A percentile compares a stretch with the other conserved stretches of the same genome.
Evolutionary conservation across 2,888 invertebrate genomes (phyloP).

Genomic region (Esperia sulphurella): DNA sequence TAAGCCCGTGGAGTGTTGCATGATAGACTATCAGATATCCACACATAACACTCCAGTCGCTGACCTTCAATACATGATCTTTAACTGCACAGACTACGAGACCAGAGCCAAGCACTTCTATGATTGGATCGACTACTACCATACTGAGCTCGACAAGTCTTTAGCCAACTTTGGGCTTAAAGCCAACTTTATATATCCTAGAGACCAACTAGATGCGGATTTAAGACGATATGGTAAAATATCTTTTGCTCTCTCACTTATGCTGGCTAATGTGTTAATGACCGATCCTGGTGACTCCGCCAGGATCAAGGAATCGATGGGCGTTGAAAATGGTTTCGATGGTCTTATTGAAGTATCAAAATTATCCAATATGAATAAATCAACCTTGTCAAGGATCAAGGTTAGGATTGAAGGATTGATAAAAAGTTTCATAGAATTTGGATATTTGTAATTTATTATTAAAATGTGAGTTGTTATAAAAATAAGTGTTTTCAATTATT

Average conservation of each 20-base stretch:
- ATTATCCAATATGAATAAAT: slow-evolving; percentile 9
- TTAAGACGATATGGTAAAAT: slow-evolving; percentile 26
- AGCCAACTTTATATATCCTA: slow-evolving; percentile 26
- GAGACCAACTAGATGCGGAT: slow-evolving; percentile 32
- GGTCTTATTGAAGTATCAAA: slow-evolving; percentile 3
- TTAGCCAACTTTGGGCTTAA: slow-evolving; percentile 27
- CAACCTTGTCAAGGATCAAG: slow-evolving; percentile 18
- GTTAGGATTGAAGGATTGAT: slow-evolving; percentile 25
- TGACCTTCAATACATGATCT: slow-evolving; percentile 22
- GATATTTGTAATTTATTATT: slow-evolving; percentile 4
- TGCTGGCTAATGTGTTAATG: slow-evolving; percentile 18
- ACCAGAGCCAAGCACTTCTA: slow-evolving; percentile 25
- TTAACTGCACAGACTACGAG: slow-evolving; percentile 28
- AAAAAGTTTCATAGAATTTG: slow-evolving; percentile 25
- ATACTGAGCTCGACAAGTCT: slow-evolving; percentile 17
- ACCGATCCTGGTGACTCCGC: slow-evolving; percentile 25
- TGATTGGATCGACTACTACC: slow-evolving; percentile 34
- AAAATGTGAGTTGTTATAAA: too few relatives aligned
- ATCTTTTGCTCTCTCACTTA: slow-evolving; percentile 16
- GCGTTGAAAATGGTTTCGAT: background rate
- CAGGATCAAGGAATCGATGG: slow-evolving; percentile 15
- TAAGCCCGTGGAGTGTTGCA: slow-evolving; percentile 1
- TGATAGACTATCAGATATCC: slow-evolving; percentile 25
- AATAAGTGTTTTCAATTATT: too few relatives aligned
- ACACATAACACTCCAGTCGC: slow-evolving; percentile 18